These are phyloP conservation scores for Eptesicus fuscus DNA, from an alignment of 2,113 vertebrate genomes.

Conservation along the genomic window DNA sequence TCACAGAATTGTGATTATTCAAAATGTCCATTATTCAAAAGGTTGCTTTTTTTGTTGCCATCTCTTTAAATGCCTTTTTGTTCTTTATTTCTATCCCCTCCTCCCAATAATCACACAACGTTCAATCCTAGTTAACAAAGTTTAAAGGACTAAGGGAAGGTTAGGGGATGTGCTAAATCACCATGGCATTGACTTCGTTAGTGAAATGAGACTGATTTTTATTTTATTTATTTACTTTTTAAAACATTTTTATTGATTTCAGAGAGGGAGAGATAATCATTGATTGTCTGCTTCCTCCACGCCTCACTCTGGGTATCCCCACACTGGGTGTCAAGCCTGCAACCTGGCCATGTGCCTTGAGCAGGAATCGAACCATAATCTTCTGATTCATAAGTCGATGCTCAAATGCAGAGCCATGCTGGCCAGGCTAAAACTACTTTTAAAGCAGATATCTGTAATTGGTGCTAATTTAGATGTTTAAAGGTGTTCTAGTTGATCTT, in stretches of 20 bases:
- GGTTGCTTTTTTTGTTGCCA: neutral
- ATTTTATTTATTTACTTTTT: neutral
- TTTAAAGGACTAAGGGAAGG: neutral
- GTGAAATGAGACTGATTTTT: neutral
- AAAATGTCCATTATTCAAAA: neutral
- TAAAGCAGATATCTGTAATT: constrained; percentile 4
- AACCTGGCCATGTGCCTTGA: neutral
- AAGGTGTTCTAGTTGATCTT: neutral
- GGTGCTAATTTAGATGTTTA: neutral
- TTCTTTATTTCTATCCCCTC: neutral
- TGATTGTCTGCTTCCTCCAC: neutral
- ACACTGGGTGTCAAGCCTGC: no score
- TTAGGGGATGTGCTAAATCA: neutral
- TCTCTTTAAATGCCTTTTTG: neutral
- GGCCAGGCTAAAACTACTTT: neutral
- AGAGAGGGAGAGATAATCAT: no score
- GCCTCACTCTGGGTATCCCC: no score
- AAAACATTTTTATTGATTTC: no score
- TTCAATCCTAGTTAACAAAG: neutral
- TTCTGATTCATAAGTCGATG: neutral
- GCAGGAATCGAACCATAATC: no score
- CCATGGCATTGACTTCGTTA: neutral
- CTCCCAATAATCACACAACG: neutral
- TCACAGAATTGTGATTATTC: neutral
- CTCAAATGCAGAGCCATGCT: neutral